These are phyloP conservation scores for Agrilus mali DNA, from an alignment of 2,888 invertebrate genomes.

Conservation along the genomic window DNA sequence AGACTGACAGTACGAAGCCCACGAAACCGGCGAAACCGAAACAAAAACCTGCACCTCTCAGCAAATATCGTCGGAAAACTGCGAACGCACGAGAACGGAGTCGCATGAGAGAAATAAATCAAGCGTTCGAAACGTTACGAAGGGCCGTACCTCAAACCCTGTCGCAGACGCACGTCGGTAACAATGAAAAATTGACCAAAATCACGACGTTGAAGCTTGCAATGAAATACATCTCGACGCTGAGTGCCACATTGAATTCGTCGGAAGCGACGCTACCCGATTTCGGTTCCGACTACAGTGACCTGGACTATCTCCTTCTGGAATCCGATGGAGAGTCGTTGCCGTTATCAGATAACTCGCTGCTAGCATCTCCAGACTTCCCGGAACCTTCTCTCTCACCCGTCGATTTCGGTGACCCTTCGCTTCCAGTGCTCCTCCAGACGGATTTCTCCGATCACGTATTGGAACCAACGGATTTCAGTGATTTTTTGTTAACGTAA, in stretches of 20 bases:
- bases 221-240: conserved; percentile 72
- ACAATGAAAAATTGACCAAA: conserved; percentile 76
- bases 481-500: conserved; percentile 31
- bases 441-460: conserved; percentile 30
- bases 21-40: conserved; percentile 35
- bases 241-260: conserved; percentile 48
- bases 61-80: conserved; percentile 81
- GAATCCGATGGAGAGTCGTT: conserved; percentile 49
- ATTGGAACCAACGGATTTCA: conserved; percentile 28
- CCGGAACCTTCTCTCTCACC: conserved; percentile 43
- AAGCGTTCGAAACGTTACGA: conserved; percentile 72
- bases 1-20: conserved; percentile 12
- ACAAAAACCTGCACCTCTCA: conserved; percentile 59
- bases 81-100: conserved; percentile 81
- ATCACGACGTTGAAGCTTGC: conserved; percentile 78
- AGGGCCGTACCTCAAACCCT: conserved; percentile 58
- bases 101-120: conserved; percentile 82
- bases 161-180: conserved; percentile 25
- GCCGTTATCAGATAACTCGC: conserved; percentile 41
- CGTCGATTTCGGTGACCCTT: conserved; percentile 37
- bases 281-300: conserved; percentile 21
- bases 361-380: conserved; percentile 36
- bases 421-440: conserved; percentile 27
- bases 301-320: conserved; percentile 36
- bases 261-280: conserved; percentile 10